phyloP scores from a whole-genome alignment of 2,113 vertebrate species.

The Nothobranchius furzeri region DNA sequence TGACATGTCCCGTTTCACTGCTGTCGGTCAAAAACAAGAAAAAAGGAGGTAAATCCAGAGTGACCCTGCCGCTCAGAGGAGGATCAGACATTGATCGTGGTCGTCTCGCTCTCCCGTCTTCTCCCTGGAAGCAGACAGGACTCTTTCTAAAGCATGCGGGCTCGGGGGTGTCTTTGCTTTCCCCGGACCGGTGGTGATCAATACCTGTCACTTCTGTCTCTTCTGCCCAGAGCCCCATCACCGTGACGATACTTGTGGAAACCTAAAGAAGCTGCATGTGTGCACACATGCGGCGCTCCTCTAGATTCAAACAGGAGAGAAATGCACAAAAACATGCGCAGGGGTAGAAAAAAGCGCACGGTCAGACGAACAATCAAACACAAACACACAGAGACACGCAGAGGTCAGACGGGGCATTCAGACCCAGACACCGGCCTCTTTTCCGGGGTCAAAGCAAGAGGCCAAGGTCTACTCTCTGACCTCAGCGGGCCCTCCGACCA shows the following conservation, averaged over 20 bases:
- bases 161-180: slow-evolving; percentile 73
- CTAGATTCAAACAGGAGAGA: slow-evolving; percentile 28
- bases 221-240: slow-evolving; percentile 55
- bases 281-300: slow-evolving; percentile 6
- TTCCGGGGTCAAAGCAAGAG: slow-evolving; percentile 75
- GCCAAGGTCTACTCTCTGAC: slow-evolving; percentile 76
- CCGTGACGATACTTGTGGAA: not conserved
- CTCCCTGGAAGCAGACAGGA: slow-evolving; percentile 56
- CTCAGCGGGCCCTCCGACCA: slow-evolving; percentile 46
- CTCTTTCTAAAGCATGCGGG: slow-evolving; percentile 68
- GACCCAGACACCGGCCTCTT: slow-evolving; percentile 77
- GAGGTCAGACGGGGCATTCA: slow-evolving; percentile 74
- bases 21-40: slow-evolving; percentile 53
- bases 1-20: slow-evolving; percentile 53
- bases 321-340: slow-evolving; percentile 14
- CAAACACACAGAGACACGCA: slow-evolving; percentile 31
- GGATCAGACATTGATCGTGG: slow-evolving; percentile 68
- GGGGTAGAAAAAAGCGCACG: slow-evolving; percentile 20
- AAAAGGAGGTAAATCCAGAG: slow-evolving; percentile 50
- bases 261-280: not conserved
- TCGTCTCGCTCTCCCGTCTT: slow-evolving; percentile 40
- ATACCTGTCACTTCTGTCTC: slow-evolving; percentile 80
- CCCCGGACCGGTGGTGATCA: slow-evolving; percentile 73
- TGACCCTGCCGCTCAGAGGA: slow-evolving; percentile 49
- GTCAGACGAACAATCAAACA: slow-evolving; percentile 37